Evolutionary conservation across 2,888 invertebrate species (phyloP).

Genomic region (Mythimna lalbum): DNA sequence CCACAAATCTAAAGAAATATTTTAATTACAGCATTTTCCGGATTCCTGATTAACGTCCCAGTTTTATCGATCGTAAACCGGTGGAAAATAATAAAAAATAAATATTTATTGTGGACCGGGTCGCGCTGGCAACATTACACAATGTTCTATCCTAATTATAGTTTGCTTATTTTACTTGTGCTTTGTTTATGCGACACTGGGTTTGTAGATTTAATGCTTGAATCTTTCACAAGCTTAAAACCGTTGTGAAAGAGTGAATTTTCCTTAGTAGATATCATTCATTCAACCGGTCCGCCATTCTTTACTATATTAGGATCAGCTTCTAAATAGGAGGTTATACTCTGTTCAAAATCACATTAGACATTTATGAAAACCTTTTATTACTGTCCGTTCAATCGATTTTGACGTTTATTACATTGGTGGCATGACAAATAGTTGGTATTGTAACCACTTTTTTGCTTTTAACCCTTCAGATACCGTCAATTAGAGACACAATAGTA

Average conservation of each 20-base stretch:
- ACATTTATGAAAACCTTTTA: no score
- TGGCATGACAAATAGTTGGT: no score
- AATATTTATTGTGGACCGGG: slow-evolving; percentile 75
- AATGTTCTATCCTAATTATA: slow-evolving; percentile 57
- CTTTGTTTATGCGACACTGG: slow-evolving; percentile 66
- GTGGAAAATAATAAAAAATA: slow-evolving; percentile 78
- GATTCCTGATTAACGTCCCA: slow-evolving; percentile 74
- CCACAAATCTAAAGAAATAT: slow-evolving; percentile 62
- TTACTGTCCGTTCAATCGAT: no score
- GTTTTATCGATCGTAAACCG: slow-evolving; percentile 77
- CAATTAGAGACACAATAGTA: no score
- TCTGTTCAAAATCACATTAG: no score
- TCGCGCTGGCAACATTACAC: slow-evolving; percentile 68
- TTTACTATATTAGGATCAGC: no score
- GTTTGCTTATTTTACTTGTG: slow-evolving; percentile 59
- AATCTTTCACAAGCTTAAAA: not conserved
- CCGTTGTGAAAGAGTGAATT: no score
- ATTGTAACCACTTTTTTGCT: no score
- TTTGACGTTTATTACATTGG: no score
- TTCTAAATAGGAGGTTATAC: no score
- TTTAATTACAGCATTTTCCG: slow-evolving; percentile 70
- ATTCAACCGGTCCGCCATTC: no score
- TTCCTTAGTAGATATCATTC: not conserved
- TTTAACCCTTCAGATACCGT: no score
- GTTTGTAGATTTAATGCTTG: not conserved